These are phyloP conservation scores for Pomacea canaliculata DNA, from an alignment of 2,888 invertebrate genomes.

Conservation along the genomic window DNA sequence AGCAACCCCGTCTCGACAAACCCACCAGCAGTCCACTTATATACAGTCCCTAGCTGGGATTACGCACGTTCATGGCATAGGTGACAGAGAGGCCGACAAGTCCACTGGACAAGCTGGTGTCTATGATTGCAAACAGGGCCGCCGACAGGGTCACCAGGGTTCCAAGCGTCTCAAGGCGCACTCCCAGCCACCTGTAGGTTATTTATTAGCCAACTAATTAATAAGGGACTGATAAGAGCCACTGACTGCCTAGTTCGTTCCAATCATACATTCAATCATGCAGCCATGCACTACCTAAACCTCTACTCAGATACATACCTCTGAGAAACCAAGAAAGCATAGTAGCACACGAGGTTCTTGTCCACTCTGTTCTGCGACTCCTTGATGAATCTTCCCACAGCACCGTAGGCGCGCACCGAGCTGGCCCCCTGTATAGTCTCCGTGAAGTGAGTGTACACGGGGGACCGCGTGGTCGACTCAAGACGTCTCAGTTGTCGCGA, in stretches of 20 bases:
- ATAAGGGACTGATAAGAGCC: too few species aligned
- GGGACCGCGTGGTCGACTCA: constrained; percentile 93
- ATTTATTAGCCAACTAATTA: too few species aligned
- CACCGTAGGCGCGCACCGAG: constrained; percentile 88
- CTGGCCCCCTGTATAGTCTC: constrained; percentile 84
- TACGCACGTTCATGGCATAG: constrained; percentile 72
- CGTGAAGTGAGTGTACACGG: constrained; percentile 96
- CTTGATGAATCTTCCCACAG: constrained; percentile 84
- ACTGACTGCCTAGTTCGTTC: too few species aligned
- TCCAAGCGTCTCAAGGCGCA: constrained; percentile 95
- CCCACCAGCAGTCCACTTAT: too few species aligned
- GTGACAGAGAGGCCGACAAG: constrained; percentile 73
- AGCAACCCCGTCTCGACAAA: too few species aligned
- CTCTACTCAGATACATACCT: constrained; percentile 69
- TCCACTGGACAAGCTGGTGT: constrained; percentile 78
- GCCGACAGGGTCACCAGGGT: constrained; percentile 95
- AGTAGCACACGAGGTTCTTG: constrained; percentile 91
- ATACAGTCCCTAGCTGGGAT: too few species aligned
- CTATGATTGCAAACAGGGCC: constrained; percentile 87
- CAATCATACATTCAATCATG: too few species aligned
- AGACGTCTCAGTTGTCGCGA: constrained; percentile 93
- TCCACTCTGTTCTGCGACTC: constrained; percentile 93
- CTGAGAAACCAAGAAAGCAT: constrained; percentile 92
- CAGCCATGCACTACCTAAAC: too few species aligned
- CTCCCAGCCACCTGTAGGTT: constrained; percentile 85